Evolutionary conservation across 2,888 invertebrate genomes (phyloP).

Genomic region (Micropterix aruncella): DNA sequence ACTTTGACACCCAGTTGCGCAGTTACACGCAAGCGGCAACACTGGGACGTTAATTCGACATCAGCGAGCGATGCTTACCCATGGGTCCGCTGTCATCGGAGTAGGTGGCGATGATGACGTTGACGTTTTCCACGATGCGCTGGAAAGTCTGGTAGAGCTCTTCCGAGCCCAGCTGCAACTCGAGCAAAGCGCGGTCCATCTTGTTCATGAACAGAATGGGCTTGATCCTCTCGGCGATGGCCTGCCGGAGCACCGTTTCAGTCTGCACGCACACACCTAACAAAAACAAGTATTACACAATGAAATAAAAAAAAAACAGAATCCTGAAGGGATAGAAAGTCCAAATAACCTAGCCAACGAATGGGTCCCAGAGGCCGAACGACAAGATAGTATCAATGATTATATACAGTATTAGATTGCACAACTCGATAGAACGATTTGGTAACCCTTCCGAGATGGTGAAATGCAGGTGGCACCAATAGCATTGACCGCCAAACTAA

Average conservation of each 20-base stretch:
- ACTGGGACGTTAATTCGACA: slow-evolving; percentile 20
- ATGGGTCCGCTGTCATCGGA: slow-evolving; percentile 96
- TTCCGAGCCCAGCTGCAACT: slow-evolving; percentile 92
- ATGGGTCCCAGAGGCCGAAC: no score
- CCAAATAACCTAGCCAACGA: no score
- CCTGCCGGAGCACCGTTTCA: slow-evolving; percentile 98
- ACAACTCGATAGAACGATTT: no score
- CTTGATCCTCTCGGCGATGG: slow-evolving; percentile 99
- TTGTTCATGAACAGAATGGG: slow-evolving; percentile 99
- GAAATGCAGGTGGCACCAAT: no score
- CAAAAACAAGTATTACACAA: slow-evolving; percentile 8
- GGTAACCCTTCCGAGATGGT: no score
- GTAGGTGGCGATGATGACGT: slow-evolving; percentile 99
- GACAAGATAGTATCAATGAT: no score
- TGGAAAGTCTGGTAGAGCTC: slow-evolving; percentile 98
- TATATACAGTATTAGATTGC: no score
- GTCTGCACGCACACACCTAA: slow-evolving; percentile 99
- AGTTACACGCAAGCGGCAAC: slow-evolving; percentile 28
- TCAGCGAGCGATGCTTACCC: slow-evolving; percentile 37
- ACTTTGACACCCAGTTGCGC: slow-evolving; percentile 35
- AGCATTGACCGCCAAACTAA: no score
- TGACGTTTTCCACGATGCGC: slow-evolving; percentile 98
- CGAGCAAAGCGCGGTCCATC: slow-evolving; percentile 98
- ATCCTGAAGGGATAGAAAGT: no score
- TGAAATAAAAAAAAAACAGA: slow-evolving; percentile 1